Base-by-base conservation (phyloP, 1,140 invertebrate species). In the Mamestra configurata region DNA sequence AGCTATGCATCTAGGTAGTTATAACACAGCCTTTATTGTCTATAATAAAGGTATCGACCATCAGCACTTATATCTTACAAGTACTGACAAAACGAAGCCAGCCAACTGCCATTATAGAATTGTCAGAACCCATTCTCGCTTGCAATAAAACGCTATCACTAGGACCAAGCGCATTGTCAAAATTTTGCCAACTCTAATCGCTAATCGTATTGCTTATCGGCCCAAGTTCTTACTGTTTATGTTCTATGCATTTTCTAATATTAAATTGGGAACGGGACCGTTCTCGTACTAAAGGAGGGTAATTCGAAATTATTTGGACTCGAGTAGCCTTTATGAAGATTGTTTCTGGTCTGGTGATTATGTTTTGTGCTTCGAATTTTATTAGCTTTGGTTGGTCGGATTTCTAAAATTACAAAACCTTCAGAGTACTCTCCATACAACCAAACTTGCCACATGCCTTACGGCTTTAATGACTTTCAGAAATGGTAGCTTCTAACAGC, bases 161-260 rank as follows among this genome's bases (percentile, higher is more conserved):
- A 13, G 53, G 0, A 31, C 55, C 73, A 27, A 4, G 22, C 73
- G 2, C 27, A 64, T 64, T 76, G 73, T 61, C 57, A 76, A 76
- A 70, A 76, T 76, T 76, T 76, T 76, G 73, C 73, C 73, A 76
- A 76, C 73, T 76, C 73, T 76, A 64, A 76, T 76, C 73, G 73
- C 73, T 76, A 76, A 64, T 76, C 57, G 24, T 64, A 64, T 37
- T 49, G 73, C 35, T 76, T 76, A 76, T 76, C 57, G 73, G 37
- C 18, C n/a, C 43, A 61, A 64, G 43, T 76, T 76, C 73, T 61
- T 76, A 49, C 57, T 76, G 57, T 64, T 76, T 76, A 76, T 61
- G 71, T 75, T 43, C 61, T 59, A 59, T 75, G 73, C 73, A 76
- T 61, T 76, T 76, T 76, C 73, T 49, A 76, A 76, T 76, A 76